Evolutionary conservation across 2,888 invertebrate genomes (phyloP), one percentile per base, ranked within the genome.

Genomic region (Liposcelis brunnea): DNA sequence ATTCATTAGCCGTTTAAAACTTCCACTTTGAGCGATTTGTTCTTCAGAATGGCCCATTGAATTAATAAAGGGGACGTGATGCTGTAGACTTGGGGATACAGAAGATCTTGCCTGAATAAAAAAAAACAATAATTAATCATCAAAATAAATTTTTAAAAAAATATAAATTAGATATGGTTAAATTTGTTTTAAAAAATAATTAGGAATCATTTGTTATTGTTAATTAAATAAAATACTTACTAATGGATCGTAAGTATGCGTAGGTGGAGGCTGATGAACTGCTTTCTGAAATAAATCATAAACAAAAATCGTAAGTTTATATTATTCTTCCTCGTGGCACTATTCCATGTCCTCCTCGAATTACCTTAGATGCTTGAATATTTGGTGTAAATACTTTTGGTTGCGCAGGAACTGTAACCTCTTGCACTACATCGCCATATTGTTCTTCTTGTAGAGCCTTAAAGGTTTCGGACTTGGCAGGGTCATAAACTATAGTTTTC

Each of bases 1-100:
- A 72, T 80, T 80, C 89, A 89, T 89, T 61, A 90, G 76, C 62
- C 89, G 80, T 65, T 84, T 86, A 73, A 90, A 90, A 53, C 85
- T 85, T 65, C 83, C 81, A 65, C 87, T 89, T 65, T 90, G 90
- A 59, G 86, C 86, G 61, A 90, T 89, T 58, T 75, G 74, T 60
- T 87, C 87, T 58, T 79, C 77, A 54, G 76, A 75, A 56, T 67
- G 71, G 18, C 74, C 74, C 53, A 77, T 61, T 46, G 77, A 72
- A 63, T 76, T 80, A 55, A 76, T 69, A 76, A 78, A 68, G 14
- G 62, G 65, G 59, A 49, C 50, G 46, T 14, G 43, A 48, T 37
- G 48, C 19, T 40, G 40, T 26, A 26, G 26, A 18, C 40, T 40
- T 7, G 40, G 47, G 18, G 47, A 47, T 33, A 46, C 11, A 21